Conservation (phyloP, 2,888 invertebrate species). For the Heliconius sara region DNA sequence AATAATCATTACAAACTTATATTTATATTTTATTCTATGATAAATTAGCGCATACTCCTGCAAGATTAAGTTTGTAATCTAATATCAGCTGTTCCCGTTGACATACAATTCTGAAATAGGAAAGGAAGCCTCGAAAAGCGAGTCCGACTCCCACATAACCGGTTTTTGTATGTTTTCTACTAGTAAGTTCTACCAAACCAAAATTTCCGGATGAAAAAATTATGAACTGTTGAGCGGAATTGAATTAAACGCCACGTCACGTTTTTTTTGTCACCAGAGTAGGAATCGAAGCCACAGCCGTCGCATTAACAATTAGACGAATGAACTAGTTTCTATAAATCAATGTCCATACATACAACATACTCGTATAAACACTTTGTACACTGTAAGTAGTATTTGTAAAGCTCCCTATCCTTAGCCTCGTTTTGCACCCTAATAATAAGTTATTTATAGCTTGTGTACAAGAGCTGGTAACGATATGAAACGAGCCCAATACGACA, state of each 20-base stretch:
- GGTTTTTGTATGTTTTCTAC: too few species aligned
- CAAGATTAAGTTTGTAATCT: too few species aligned
- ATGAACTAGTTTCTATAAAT: background rate
- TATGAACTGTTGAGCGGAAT: too few species aligned
- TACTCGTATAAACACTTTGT: background rate
- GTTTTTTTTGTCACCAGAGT: background rate
- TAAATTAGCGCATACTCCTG: too few species aligned
- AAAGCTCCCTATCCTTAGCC: conserved; percentile 7
- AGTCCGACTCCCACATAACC: too few species aligned
- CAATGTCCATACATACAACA: background rate
- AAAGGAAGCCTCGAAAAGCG: too few species aligned
- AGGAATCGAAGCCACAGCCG: background rate
- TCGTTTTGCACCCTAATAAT: conserved; percentile 23
- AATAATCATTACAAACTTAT: too few species aligned
- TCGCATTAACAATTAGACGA: background rate
- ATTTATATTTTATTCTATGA: too few species aligned
- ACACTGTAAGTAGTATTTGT: background rate
- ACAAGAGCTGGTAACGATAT: conserved; percentile 22
- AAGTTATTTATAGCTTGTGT: conserved; percentile 23
- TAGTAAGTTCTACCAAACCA: too few species aligned
- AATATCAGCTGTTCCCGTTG: too few species aligned
- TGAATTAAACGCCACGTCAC: too few species aligned
- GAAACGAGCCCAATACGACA: conserved; percentile 7
- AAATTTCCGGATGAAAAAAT: background rate
- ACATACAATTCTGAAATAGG: too few species aligned